phyloP scores from a whole-genome alignment of 2,113 vertebrate species.

The Ginglymostoma cirratum region DNA sequence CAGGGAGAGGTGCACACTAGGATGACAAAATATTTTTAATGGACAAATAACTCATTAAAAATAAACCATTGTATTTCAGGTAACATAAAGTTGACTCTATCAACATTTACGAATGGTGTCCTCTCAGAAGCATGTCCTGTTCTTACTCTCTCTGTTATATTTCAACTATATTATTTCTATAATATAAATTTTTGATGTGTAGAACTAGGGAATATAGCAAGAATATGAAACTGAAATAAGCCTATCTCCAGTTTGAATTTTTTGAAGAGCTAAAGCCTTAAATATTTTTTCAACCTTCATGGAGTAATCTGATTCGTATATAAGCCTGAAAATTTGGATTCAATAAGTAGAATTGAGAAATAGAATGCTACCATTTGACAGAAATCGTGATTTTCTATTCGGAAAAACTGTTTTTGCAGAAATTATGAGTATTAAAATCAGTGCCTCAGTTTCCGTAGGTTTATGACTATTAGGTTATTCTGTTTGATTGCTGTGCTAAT shows the following conservation, averaged over 20 bases:
- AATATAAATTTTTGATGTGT: slow-evolving; percentile 18
- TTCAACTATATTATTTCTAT: not conserved
- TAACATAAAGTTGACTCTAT: not conserved
- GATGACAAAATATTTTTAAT: not conserved
- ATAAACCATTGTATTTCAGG: not conserved
- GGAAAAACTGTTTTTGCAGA: slow-evolving; percentile 69
- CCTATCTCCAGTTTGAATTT: not conserved
- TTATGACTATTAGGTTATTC: slow-evolving; percentile 53
- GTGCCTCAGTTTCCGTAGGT: slow-evolving; percentile 62
- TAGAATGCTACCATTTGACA: slow-evolving; percentile 75
- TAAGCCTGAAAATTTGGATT: slow-evolving; percentile 64
- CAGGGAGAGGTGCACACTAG: not conserved
- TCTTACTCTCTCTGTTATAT: not conserved
- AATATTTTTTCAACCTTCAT: slow-evolving; percentile 45
- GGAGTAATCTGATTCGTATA: slow-evolving; percentile 71
- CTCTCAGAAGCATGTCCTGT: not conserved
- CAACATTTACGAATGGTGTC: not conserved
- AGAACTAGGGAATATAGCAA: slow-evolving; percentile 4
- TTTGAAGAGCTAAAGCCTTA: slow-evolving; percentile 39
- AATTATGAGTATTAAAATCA: slow-evolving; percentile 91
- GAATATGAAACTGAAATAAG: not conserved
- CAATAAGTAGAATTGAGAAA: slow-evolving; percentile 85
- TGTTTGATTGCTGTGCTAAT: slow-evolving; percentile 53
- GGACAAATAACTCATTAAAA: not conserved
- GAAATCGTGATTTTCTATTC: slow-evolving; percentile 87